phyloP scores from a whole-genome alignment of 2,113 vertebrate genomes.

The Perca fluviatilis region DNA sequence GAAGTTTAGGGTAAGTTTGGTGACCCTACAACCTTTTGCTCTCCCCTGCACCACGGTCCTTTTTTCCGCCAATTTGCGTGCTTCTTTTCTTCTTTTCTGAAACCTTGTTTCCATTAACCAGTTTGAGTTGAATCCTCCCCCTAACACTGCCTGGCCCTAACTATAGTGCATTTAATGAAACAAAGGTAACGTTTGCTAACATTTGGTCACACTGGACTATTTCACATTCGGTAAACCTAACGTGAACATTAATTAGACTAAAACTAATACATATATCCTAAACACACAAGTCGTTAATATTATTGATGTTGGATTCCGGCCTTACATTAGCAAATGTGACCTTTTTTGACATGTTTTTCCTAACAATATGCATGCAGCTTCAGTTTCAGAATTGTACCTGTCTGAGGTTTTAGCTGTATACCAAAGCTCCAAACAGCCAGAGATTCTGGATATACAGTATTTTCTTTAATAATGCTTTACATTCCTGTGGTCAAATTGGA shows the following conservation, averaged over 20 bases:
- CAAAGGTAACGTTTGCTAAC: conserved; percentile 79
- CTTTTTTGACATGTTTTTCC: conserved; percentile 30
- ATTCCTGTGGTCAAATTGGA: conserved; percentile 67
- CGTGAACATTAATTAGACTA: neutral
- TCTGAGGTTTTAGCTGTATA: conserved; percentile 17
- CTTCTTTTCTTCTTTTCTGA: conserved; percentile 61
- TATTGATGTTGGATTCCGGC: neutral
- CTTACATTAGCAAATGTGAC: conserved; percentile 70
- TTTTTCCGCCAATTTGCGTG: conserved; percentile 29
- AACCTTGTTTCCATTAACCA: conserved; percentile 72
- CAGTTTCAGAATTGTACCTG: neutral
- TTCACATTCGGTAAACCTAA: neutral
- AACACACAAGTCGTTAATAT: neutral
- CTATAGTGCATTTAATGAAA: conserved; percentile 60
- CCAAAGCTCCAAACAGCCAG: conserved; percentile 28
- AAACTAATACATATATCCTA: neutral
- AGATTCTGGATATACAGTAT: conserved; percentile 16
- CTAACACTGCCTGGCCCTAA: conserved; percentile 79
- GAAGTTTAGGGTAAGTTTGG: conserved; percentile 99
- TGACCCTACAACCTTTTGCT: conserved; percentile 76
- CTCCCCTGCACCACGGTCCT: conserved; percentile 73
- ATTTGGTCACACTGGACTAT: neutral
- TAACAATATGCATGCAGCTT: conserved; percentile 63
- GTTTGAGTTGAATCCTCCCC: conserved; percentile 50
- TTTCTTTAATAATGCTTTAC: conserved; percentile 64